Evolutionary conservation across 2,797 vertebrate species (phyloP).

Genomic region (Rhabdophis nuchalis): DNA sequence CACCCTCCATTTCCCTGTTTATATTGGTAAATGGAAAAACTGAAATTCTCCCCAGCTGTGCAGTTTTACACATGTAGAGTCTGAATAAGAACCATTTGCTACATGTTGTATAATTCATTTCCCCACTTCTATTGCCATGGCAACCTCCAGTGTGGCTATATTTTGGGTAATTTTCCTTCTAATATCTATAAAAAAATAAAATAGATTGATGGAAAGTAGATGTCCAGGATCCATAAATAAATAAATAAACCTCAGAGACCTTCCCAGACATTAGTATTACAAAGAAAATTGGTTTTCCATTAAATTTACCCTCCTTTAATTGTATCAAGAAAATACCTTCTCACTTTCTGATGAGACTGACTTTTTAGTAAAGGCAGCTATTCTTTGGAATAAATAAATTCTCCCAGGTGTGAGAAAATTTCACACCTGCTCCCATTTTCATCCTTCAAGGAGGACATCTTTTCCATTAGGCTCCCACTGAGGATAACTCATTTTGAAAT

Average conservation of each 20-base stretch:
- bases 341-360: background rate
- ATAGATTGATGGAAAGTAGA: slow-evolving; percentile 6
- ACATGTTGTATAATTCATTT: slow-evolving; percentile 33
- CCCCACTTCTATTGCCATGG: slow-evolving; percentile 10
- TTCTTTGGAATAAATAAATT: slow-evolving; percentile 5
- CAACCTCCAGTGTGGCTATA: slow-evolving; percentile 25
- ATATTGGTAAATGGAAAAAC: background rate
- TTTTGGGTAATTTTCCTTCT: slow-evolving; percentile 17
- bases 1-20: background rate
- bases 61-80: slow-evolving; percentile 9
- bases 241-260: background rate
- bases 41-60: slow-evolving; percentile 16
- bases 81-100: slow-evolving; percentile 24
- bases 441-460: background rate
- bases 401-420: slow-evolving; percentile 2
- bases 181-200: slow-evolving; percentile 5
- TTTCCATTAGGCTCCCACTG: background rate
- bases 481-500: background rate
- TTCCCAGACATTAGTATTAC: background rate
- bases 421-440: slow-evolving; percentile 2
- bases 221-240: background rate
- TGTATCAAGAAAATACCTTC: slow-evolving; percentile 6
- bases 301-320: slow-evolving; percentile 1
- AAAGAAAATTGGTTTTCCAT: slow-evolving; percentile 1
- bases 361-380: background rate